A percentile compares a stretch with the other conserved stretches of the same genome.
Evolutionary conservation across 2,113 vertebrate species (phyloP).

Genomic region (Probosciger aterrimus): DNA sequence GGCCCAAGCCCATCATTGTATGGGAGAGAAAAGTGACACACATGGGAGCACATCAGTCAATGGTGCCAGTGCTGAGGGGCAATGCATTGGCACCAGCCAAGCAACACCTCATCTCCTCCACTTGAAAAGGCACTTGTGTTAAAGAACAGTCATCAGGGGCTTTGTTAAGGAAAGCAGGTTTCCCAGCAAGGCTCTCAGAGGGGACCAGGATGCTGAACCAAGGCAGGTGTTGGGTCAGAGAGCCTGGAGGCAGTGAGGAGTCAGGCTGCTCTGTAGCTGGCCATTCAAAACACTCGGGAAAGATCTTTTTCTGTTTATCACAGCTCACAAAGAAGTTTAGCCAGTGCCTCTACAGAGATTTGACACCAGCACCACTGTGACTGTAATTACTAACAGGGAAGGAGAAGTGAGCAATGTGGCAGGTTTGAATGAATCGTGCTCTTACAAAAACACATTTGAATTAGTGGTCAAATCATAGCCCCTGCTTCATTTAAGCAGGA

Average conservation of each 20-base stretch:
- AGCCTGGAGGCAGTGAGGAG: accelerated
- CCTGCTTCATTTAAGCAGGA: not conserved
- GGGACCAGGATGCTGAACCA: not conserved
- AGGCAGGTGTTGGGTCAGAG: not conserved
- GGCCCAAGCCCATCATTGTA: not conserved
- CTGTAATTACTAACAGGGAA: not conserved
- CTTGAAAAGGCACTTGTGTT: not conserved
- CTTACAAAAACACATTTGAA: not conserved
- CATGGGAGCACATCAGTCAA: not conserved
- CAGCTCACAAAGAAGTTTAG: not conserved
- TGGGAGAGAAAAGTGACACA: not conserved
- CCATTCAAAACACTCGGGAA: accelerated
- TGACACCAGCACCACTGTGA: not conserved
- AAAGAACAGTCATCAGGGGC: not conserved
- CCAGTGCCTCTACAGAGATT: not conserved
- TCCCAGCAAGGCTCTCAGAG: not conserved
- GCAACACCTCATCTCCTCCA: not conserved
- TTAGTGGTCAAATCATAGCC: not conserved
- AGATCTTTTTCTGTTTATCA: not conserved
- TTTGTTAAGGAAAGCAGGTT: not conserved
- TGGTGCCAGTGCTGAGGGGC: not conserved
- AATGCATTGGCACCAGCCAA: not conserved
- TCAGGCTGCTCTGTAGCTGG: not conserved
- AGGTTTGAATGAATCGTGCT: not conserved
- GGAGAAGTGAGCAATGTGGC: not conserved